Percentiles rank a stretch among this genome's conserved stretches.
These are phyloP conservation scores for Anagrus nilaparvatae DNA, from an alignment of 1,140 invertebrate genomes.

Conservation along the genomic window DNA sequence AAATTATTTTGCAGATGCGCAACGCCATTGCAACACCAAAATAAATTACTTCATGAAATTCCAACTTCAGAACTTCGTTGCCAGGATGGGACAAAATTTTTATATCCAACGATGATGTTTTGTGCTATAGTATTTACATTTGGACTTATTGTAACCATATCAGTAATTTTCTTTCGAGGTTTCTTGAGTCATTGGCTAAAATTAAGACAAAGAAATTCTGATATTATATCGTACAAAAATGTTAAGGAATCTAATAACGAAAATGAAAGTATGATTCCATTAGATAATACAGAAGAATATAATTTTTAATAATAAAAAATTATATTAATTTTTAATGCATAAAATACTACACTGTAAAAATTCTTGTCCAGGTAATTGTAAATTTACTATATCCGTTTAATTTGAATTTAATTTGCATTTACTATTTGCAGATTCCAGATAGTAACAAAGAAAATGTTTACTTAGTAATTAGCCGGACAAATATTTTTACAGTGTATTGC, in stretches of 20 bases:
- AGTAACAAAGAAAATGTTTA: no score
- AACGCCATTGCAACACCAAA: constrained; percentile 20
- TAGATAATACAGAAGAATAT: no score
- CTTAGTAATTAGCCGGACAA: no score
- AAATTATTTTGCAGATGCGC: constrained; percentile 29
- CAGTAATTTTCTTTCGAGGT: constrained; percentile 27
- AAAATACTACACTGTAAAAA: no score
- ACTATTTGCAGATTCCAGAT: no score
- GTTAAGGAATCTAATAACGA: constrained; percentile 33
- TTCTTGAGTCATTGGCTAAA: constrained; percentile 29
- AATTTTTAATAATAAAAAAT: no score
- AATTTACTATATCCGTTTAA: no score
- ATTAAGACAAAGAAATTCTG: constrained; percentile 25
- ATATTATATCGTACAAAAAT: constrained; percentile 37
- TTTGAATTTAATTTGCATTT: no score
- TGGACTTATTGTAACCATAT: constrained; percentile 13
- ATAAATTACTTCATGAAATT: constrained; percentile 26
- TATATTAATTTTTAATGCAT: no score
- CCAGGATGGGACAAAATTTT: constrained; percentile 16
- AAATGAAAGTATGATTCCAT: constrained; percentile 34
- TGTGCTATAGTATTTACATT: constrained; percentile 26
- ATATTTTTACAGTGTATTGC: no score
- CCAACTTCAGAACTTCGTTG: constrained; percentile 30
- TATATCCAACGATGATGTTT: constrained; percentile 27
- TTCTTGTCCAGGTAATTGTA: no score